Evolutionary conservation across 2,113 vertebrate species (phyloP), one percentile per base, ranked within the genome.

Genomic region (Protobothrops flavoviridis): DNA sequence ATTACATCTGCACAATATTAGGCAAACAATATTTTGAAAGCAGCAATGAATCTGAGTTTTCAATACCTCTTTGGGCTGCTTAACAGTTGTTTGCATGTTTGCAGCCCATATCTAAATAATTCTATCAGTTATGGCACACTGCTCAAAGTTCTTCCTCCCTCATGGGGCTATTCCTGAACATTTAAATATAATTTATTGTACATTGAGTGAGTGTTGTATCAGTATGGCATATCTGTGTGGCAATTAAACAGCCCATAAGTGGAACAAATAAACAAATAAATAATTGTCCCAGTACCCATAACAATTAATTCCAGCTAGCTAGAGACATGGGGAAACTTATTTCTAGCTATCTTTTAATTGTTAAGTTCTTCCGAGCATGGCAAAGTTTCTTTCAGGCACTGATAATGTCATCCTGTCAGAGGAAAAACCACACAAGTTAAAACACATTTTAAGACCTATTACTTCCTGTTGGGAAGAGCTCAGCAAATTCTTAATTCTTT

Each of bases 291-390:
- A 74, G 69, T 92, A 87, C 87, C 87, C 91, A 55, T 74, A 92
- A 92, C 91, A 92, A 74, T 92, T 92, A 92, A 88, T 89, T 88
- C 86, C 29, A 55, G 91, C 52, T 92, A 92, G 69, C n/a, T 88
- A 26, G 87, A 74, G 59, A 92, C 57, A 92, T 7, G 21, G 69
- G 91, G 55, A 88, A 92, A 88, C 29, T 92, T 88, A 88, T 81
- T 92, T 92, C 87, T 64, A 89, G 45, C 87, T 93, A 93, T 93
- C 88, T 93, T 93, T 93, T 93, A 93, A 93, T 93, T 92, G 91
- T 88, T 88, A 85, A 93, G 69, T 56, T 90, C 92, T 89, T 93
- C 64, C 23, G 55, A 90, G 92, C 88, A 93, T 85, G 55, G 69
- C 89, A 55, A 90, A 88, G 85, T 93, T 57, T 48, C 69, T 85